Evolutionary conservation across 2,888 invertebrate genomes (phyloP), one percentile per base, ranked within the genome.

Genomic region (Merodon equestris): DNA sequence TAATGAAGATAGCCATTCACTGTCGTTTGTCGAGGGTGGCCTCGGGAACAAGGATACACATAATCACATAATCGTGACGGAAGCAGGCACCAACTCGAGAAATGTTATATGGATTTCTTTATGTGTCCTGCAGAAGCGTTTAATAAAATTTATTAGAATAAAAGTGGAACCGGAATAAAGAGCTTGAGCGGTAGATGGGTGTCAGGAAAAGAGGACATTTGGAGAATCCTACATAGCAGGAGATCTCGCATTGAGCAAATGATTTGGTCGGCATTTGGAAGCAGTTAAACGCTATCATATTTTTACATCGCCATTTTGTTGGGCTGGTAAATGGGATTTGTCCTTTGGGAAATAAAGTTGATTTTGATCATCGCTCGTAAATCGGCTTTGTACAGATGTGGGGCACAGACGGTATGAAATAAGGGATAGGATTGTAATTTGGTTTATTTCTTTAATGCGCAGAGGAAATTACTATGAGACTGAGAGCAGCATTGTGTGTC

Each of bases 11-110:
- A 58, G 64, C 63, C 64, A 74, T 58, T 34, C 58, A 44, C 54
- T 60, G 58, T 73, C 19, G 9, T 13, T 56, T 19, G 50, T 19
- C 13, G 1, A 50, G 15, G 53, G 13, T 14, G 42, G 34, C 58
- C 36, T 45, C n/a, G 7, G 18, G 5, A 36, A 50, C 53, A 66
- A 66, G 45, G 47, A 71, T 56, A 47, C 57, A 63, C 73, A 79
- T 79, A 79, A 79, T 73, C 79, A 79, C 74, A 79, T 74, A 79
- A 79, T 79, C 79, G 79, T 79, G 68, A 74, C 63, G 60, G 73
- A 74, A 73, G 60, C 64, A 56, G 64, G 53, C 58, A 27, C 48
- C 68, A 72, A 58, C 77, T 68, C 67, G 45, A 72, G 67, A 67
- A 61, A 74, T 74, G 68, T 74, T 68, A 68, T 74, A 68, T 79